These are phyloP conservation scores for Malurus melanocephalus DNA, from an alignment of 2,113 vertebrate genomes.

Conservation along the genomic window DNA sequence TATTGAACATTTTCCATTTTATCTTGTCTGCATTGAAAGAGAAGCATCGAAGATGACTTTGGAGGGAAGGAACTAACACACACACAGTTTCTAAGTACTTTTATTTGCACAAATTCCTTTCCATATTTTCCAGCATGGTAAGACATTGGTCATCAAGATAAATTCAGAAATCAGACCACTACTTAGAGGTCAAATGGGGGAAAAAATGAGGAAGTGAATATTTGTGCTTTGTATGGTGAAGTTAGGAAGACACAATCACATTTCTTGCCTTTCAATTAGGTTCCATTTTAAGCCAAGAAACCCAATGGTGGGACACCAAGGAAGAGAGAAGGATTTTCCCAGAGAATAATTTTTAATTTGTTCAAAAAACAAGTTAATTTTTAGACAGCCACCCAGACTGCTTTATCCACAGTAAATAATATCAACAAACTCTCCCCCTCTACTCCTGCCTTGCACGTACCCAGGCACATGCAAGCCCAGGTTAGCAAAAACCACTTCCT, in stretches of 20 bases:
- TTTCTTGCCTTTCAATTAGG: background rate
- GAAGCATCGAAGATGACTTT: background rate
- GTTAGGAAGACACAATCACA: background rate
- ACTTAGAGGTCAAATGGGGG: background rate
- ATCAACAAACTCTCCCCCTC: background rate
- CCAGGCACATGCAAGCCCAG: background rate
- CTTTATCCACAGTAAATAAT: background rate
- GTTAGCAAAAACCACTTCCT: conserved; percentile 41
- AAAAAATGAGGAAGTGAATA: background rate
- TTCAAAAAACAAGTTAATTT: background rate
- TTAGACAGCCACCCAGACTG: background rate
- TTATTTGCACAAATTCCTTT: background rate
- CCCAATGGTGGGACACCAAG: background rate
- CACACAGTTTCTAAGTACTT: background rate
- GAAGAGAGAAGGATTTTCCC: background rate
- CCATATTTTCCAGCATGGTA: background rate
- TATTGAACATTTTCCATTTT: background rate
- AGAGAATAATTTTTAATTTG: background rate
- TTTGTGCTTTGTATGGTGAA: background rate
- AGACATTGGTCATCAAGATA: background rate
- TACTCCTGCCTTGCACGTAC: background rate
- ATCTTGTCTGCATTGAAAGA: background rate
- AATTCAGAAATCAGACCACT: background rate
- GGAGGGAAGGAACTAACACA: background rate
- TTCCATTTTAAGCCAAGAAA: background rate